Evolutionary conservation across 2,797 vertebrate species (phyloP).

Genomic region (Phoeniculus purpureus): DNA sequence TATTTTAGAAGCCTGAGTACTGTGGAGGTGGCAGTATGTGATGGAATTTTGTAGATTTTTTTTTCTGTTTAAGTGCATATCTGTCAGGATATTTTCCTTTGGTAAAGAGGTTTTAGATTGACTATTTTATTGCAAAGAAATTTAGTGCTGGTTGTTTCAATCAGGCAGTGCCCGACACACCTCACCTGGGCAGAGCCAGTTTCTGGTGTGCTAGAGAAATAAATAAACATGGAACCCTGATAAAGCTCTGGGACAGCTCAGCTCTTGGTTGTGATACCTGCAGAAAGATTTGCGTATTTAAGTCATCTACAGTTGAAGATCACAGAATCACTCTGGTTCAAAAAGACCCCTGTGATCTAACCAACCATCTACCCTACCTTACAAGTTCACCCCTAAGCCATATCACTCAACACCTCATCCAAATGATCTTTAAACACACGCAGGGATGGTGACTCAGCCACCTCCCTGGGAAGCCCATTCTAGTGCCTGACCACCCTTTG

Average conservation of each 20-base stretch:
- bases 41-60: not conserved
- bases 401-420: no score
- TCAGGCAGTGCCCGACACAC: rapidly evolving
- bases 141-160: not conserved
- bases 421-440: no score
- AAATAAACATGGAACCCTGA: not conserved
- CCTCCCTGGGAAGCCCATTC: no score
- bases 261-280: not conserved
- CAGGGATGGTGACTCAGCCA: no score
- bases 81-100: not conserved
- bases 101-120: not conserved
- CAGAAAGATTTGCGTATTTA: not conserved
- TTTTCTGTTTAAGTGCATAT: rapidly evolving
- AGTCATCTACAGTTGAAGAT: not conserved
- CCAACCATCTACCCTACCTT: no score
- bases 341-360: no score
- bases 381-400: no score
- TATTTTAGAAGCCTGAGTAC: not conserved
- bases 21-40: not conserved
- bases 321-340: no score
- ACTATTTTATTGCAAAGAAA: not conserved
- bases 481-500: no score
- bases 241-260: rapidly evolving
- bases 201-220: not conserved
- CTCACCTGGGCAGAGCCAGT: not conserved